phyloP scores from a whole-genome alignment of 2,113 vertebrate genomes.

The Pomatostomus ruficeps region DNA sequence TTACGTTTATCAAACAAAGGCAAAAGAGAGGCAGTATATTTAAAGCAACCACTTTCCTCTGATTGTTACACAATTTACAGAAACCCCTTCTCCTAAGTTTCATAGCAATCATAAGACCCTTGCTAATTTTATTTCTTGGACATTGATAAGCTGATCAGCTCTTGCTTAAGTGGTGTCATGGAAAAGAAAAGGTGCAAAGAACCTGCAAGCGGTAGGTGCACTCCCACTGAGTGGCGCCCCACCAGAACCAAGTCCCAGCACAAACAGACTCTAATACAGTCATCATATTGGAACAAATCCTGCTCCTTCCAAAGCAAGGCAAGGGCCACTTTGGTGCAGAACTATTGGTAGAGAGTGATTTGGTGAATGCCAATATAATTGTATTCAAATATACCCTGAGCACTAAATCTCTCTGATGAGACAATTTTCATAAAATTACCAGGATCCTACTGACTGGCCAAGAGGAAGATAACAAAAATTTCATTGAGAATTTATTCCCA shows the following conservation, averaged over 20 bases:
- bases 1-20: not conserved
- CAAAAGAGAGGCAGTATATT: not conserved
- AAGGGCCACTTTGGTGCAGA: not conserved
- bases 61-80: not conserved
- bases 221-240: not conserved
- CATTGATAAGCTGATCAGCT: not conserved
- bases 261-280: not conserved
- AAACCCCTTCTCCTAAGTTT: not conserved
- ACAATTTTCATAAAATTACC: not conserved
- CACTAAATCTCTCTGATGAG: not conserved
- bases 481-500: not conserved
- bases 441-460: not conserved
- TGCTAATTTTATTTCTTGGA: constrained; percentile 12
- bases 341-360: not conserved
- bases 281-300: not conserved
- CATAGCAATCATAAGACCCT: not conserved
- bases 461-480: not conserved
- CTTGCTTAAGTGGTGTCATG: not conserved
- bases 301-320: not conserved
- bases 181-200: not conserved
- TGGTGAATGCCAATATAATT: not conserved
- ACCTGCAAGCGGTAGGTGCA: not conserved
- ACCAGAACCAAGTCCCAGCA: not conserved
- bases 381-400: not conserved
- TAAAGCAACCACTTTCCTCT: not conserved